Base-by-base conservation (phyloP, 2,797 vertebrate genomes). In the Onychomys torridus region DNA sequence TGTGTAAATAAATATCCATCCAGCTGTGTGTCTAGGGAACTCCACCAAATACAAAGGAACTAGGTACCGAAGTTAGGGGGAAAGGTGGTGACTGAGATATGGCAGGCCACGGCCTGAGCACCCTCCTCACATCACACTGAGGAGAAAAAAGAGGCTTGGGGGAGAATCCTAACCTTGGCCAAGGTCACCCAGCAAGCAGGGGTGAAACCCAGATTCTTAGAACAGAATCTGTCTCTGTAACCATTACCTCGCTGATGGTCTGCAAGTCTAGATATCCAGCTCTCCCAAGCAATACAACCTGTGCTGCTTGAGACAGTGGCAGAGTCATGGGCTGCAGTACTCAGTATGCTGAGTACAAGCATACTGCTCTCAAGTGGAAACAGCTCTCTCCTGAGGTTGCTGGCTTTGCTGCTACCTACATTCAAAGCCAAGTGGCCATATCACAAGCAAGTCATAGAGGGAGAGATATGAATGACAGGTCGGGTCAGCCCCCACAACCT, bases 401-500 rank as follows among this genome's bases (percentile, higher is more conserved):
- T 69, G 27, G 25, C 77, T 91, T 69, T 61, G 12, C 55, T n/a
- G 32, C 52, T 73, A 34, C 29, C 29, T 34, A 59, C 9, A 57
- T 17, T 82, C 65, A 82, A 46, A 43, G 11, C 40, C 40, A 46
- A 2, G 55, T 23, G 79, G 55, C 21, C 67, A 27, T 19, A 10
- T 37, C 40, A 21, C 11, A 61, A 59, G 69, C 6, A 0, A 23
- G 6, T 34, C 29, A 71, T 0, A 2, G 13, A 83, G 57, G 32
- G 46, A 16, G 11, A 46, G 10, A 10, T 12, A n/a, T 34, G 9
- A 0, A 1, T 0, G 65, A 61, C 57, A 6, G 5, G 37, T 2
- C 5, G 27, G 32, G 17, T 43, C 2, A 14, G 25, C 55, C 61
- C 0, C 0, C 5, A 46, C 14, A 55, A 76, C 52, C 57, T 77